Conservation (phyloP, 2,113 vertebrate genomes). For the Dromas ardeola region DNA sequence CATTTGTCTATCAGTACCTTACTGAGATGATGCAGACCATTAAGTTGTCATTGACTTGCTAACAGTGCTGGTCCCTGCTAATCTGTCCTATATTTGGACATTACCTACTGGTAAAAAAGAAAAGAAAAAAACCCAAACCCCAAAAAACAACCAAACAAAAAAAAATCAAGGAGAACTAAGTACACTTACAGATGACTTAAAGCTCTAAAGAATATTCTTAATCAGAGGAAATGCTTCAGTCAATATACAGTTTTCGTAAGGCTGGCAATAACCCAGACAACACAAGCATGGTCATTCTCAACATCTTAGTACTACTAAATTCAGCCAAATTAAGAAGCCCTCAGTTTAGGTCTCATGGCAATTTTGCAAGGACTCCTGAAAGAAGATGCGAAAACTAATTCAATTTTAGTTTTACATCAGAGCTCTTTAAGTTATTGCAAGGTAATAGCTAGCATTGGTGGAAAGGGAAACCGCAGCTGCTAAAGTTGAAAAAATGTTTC, state of each 20-base stretch:
- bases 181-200: not conserved
- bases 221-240: not conserved
- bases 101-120: not conserved
- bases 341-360: not conserved
- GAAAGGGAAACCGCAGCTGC: not conserved
- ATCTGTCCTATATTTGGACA: not conserved
- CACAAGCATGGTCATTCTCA: not conserved
- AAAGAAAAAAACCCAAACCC: not conserved
- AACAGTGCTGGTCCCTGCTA: not conserved
- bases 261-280: not conserved
- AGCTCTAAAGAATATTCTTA: not conserved
- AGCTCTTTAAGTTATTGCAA: not conserved
- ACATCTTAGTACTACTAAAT: rapidly evolving
- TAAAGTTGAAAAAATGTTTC: not conserved
- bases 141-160: not conserved
- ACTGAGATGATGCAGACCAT: not conserved
- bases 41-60: not conserved
- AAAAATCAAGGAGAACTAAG: not conserved
- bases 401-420: not conserved
- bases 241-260: not conserved
- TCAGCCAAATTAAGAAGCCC: not conserved
- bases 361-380: not conserved
- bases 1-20: not conserved
- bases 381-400: not conserved
- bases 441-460: rapidly evolving